These are phyloP conservation scores for Gasteruption jaculator DNA, from an alignment of 2,888 invertebrate species.

Conservation along the genomic window DNA sequence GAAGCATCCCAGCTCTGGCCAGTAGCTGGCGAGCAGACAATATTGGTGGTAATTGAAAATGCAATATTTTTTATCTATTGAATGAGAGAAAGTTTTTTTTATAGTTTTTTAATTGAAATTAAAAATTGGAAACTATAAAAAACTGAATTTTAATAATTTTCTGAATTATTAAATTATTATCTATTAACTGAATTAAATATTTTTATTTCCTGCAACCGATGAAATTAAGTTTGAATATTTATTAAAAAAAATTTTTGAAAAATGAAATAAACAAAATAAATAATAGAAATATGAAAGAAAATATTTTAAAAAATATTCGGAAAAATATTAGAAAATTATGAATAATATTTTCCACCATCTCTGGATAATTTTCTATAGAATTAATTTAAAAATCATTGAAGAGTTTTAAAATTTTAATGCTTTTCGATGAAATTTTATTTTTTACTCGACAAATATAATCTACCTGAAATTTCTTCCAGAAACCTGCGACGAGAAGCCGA, in stretches of 20 bases:
- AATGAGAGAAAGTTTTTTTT: background rate
- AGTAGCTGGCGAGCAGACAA: constrained; percentile 60
- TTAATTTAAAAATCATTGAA: background rate
- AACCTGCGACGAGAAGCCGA: constrained; percentile 56
- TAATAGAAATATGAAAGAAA: no score
- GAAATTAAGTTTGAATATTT: no score
- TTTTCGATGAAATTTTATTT: background rate
- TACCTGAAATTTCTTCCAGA: constrained; percentile 55
- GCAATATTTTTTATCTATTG: background rate
- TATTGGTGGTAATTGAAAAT: constrained; percentile 55
- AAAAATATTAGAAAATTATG: no score
- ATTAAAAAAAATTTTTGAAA: no score
- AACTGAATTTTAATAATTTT: no score
- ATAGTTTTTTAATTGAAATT: constrained; percentile 36
- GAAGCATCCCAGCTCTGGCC: constrained; percentile 54
- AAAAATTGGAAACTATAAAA: no score
- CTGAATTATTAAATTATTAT: no score
- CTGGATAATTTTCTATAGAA: constrained; percentile 6
- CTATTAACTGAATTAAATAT: no score
- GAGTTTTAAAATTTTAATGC: constrained; percentile 5
- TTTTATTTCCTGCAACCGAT: no score
- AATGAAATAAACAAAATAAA: no score
- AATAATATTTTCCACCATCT: background rate
- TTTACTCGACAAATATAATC: no score
- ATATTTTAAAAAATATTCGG: no score